A percentile compares a stretch with the other conserved stretches of the same genome.
Conservation (phyloP, 2,797 vertebrate species). For the Erpetoichthys calabaricus region DNA sequence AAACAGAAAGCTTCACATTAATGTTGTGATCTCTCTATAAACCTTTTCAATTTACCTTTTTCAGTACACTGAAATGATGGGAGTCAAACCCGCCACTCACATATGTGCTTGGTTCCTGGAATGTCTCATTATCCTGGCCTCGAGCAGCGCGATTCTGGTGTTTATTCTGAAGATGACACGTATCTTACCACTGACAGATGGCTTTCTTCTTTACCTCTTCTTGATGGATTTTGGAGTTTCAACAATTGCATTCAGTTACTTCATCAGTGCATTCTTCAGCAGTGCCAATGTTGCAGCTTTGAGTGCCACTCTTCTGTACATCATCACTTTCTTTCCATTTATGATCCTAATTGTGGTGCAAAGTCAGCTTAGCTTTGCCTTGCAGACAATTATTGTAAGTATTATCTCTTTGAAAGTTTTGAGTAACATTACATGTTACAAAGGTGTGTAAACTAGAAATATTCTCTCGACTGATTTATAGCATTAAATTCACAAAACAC, state of each 20-base stretch:
- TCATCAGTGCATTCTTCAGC: conserved; percentile 37
- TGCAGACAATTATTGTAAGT: conserved; percentile 41
- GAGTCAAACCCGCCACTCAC: conserved; percentile 30
- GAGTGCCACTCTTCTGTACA: conserved; percentile 37
- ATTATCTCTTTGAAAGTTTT: not conserved
- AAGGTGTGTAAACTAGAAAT: no score
- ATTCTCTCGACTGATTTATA: no score
- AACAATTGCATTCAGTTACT: conserved; percentile 38
- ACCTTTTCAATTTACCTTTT: no score
- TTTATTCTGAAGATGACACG: conserved; percentile 35
- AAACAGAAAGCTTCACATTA: no score
- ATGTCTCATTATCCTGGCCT: conserved; percentile 23
- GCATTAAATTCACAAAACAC: no score
- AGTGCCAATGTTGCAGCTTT: conserved; percentile 35
- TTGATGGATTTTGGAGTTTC: conserved; percentile 43
- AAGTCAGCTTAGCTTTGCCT: conserved; percentile 26
- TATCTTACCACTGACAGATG: conserved; percentile 38
- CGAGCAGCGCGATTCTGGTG: conserved; percentile 32
- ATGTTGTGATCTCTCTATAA: no score
- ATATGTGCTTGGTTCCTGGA: conserved; percentile 53
- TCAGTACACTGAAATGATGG: conserved; percentile 47
- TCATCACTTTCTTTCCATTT: conserved; percentile 48
- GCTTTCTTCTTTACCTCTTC: conserved; percentile 39
- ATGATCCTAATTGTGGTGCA: conserved; percentile 40
- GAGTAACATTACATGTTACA: no score